Evolutionary conservation across 2,113 vertebrate genomes (phyloP), one percentile per base, ranked within the genome.

Genomic region (Brevimyrus niger): DNA sequence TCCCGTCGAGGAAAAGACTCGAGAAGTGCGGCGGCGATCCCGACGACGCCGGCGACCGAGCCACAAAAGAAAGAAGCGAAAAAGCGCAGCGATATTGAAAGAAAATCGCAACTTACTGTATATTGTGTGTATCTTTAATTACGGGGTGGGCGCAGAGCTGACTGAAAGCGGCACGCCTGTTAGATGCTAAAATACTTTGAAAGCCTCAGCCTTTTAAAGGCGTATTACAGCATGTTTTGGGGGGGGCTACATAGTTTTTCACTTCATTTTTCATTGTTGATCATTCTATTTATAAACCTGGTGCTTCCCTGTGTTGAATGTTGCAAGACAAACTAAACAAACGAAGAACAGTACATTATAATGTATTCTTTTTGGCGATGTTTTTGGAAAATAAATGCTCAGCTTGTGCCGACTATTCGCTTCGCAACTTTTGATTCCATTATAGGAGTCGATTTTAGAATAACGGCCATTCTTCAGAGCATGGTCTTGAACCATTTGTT

Each of bases 121-220:
- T 84, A 47, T 85, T 84, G 80, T 82, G 76, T 53, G 88, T 55
- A 82, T 83, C 35, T 83, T 89, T 44, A 58, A 84, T 61, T 84
- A 42, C 53, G 35, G 80, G 51, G 88, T 84, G 88, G 48, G 88
- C 35, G 88, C 76, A 51, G 35, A 55, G 76, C 88, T 83, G 88
- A 84, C 76, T 82, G 73, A 80, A 88, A 89, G 38, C 69, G 88
- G 88, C 88, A 84, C 88, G 88, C 76, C 76, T 58, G 88, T 89
- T 84, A 80, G 51, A 84, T 61, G 58, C 76, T 53, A 61, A 89
- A 58, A 84, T 84, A 84, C 51, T 84, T 83, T 38, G 80, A 61
- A 47, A 80, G 35, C 38, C 23, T 80, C 48, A 53, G 48, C 51
- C 88, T 89, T 89, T 89, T 89, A 89, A 89, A 89, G 88, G 88